phyloP scores from a whole-genome alignment of 2,113 vertebrate species.

The Xyliphius kryptos region DNA sequence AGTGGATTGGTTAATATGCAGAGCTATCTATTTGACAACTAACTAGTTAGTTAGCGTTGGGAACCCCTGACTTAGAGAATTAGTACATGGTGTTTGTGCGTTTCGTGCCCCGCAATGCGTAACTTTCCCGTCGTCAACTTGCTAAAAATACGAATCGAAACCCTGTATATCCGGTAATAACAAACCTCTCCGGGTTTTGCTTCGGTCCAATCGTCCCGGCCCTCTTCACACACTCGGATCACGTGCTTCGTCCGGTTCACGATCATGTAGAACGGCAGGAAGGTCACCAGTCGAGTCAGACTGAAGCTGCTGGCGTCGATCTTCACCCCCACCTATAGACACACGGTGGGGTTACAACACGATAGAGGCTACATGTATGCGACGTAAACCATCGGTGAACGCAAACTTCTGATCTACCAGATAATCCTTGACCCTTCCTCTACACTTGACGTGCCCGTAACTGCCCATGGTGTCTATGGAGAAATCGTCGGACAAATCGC shows the following conservation, averaged over 20 bases:
- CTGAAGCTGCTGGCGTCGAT: conserved; percentile 93
- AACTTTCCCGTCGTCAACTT: too few species aligned
- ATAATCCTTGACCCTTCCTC: conserved; percentile 81
- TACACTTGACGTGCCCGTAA: conserved; percentile 90
- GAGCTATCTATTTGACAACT: too few species aligned
- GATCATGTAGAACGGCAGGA: conserved; percentile 90
- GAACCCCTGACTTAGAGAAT: too few species aligned
- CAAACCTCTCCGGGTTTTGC: conserved; percentile 79
- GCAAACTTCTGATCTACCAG: too few species aligned
- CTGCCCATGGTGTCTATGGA: conserved; percentile 95
- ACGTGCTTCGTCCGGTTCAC: conserved; percentile 84
- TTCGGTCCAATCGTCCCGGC: conserved; percentile 74
- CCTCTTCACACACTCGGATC: conserved; percentile 78
- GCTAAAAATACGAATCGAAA: too few species aligned
- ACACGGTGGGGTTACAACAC: background rate
- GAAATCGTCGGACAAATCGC: conserved; percentile 88
- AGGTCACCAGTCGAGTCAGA: conserved; percentile 92
- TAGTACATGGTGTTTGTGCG: too few species aligned
- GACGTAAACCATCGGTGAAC: too few species aligned
- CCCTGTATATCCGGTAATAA: background rate
- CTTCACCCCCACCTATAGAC: conserved; percentile 83
- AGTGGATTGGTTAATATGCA: too few species aligned
- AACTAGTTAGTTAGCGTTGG: too few species aligned
- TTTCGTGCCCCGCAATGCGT: too few species aligned
- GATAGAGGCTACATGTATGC: background rate